Base-by-base conservation (phyloP, 1,140 invertebrate genomes). In the Drosophila nasuta region DNA sequence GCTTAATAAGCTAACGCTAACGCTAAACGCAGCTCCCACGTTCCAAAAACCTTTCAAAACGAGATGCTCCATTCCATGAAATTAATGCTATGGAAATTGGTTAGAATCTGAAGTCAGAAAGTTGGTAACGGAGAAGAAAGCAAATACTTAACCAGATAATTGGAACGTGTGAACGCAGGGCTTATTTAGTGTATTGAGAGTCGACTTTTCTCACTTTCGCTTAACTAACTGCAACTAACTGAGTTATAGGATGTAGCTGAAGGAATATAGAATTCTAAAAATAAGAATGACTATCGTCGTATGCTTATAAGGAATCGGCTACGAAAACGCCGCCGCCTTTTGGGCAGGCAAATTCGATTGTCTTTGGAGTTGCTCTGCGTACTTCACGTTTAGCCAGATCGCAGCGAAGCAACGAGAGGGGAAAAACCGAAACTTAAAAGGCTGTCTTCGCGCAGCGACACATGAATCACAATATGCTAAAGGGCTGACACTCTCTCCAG, bases 381-480 rank as follows among this genome's bases (percentile, higher is more conserved):
- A 54, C 51, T 54, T 33, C 51, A 35, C 20, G 46, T 49, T 49
- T 11, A 54, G 51, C 7, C 4, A 35, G 13, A 56, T 38, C 7
- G 25, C 13, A 46, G 41, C 13, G 25, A n/a, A n/a, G 20, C 2
- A 11, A 17, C 13, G 20, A 33, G 35, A 13, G 3, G 15, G 8
- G 52, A 0, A n/a, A 38, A 8, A 49, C n/a, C 48, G 33, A 52
- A 67, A 78, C 71, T 75, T 82, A 72, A 89, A 81, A 88, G 83
- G 81, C 77, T 81, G 85, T 89, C 80, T 75, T 66, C 70, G 78
- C 68, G 72, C 77, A 83, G 81, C 85, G 85, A 85, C 85, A 89
- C 86, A 89, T 89, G 85, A 89, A 89, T 89, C 85, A 89, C 85
- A 89, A 89, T 89, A 89, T 89, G 85, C 85, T 88, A 88, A 88